Evolutionary conservation across 2,888 invertebrate species (phyloP).

Genomic region (Hemistola chrysoprasaria): DNA sequence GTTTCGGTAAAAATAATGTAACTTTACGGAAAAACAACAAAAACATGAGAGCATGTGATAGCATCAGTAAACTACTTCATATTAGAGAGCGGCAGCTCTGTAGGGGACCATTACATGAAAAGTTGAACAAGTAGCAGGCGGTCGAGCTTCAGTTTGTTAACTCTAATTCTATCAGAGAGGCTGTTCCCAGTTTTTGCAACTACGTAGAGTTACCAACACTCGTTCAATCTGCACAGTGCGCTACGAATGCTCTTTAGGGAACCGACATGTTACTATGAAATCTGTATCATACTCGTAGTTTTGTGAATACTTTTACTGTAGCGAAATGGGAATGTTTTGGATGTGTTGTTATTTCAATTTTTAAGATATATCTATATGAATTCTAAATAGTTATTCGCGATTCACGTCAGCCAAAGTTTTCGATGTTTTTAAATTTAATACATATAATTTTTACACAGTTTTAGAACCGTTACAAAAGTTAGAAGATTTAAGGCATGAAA

Average conservation of each 20-base stretch:
- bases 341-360: too few species aligned
- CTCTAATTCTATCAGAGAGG: constrained; percentile 49
- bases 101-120: constrained; percentile 33
- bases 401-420: too few species aligned
- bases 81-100: constrained; percentile 3
- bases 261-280: not conserved
- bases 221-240: constrained; percentile 29
- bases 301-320: too few species aligned
- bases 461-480: too few species aligned
- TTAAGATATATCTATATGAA: too few species aligned
- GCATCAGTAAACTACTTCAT: too few species aligned
- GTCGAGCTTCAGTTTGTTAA: constrained; percentile 46
- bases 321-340: too few species aligned
- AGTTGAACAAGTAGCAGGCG: constrained; percentile 44
- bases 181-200: constrained; percentile 41
- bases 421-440: too few species aligned
- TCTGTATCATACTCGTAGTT: not conserved
- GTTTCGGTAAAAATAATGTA: too few species aligned
- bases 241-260: constrained; percentile 28
- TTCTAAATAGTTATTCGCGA: too few species aligned
- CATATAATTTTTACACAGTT: too few species aligned
- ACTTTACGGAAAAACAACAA: not conserved
- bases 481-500: too few species aligned
- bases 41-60: constrained; percentile 4
- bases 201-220: constrained; percentile 36